Evolutionary conservation across 1,140 invertebrate species (phyloP), one percentile per base, ranked within the genome.

Genomic region (Frieseomelitta varia): DNA sequence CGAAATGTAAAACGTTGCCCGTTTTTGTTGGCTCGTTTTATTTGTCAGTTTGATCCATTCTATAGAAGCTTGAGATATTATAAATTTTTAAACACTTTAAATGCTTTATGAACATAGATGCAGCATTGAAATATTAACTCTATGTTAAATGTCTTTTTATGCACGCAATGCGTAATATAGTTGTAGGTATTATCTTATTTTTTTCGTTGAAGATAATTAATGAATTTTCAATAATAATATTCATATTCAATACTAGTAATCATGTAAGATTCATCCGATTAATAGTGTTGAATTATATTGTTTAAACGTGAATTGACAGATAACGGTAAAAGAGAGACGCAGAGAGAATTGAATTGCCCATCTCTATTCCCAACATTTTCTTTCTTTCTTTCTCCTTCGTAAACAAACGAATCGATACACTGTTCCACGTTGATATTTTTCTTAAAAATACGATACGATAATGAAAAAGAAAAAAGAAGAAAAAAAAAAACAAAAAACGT

Each of bases 401-500:
- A 65, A 87, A 55, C 71, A 63, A 85, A 85, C 56, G 69, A 73
- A 80, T 84, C 63, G 86, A 86, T 76, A 87, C 78, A 87, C 67
- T 87, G 89, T 92, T 91, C 86, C 87, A 90, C 80, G 91, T 92
- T 92, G 79, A 92, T 92, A 89, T 89, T 91, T 92, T 90, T 92
- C 90, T 91, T 92, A 90, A 91, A 79, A 39, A 39, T 39, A 53
- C 80, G 67, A 90, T 67, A 88, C 72, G 78, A 78, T 61, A 79
- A 79, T 24, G 19, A 55, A 34, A 75, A 8, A 72, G 2, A 30
- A 55, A 47, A 39, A 75, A 74, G 1, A 39, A 58, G n/a, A 30
- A 61, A 63, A 63, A 61, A 51, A 75, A 76, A 4, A 51, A 63
- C 47, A 63, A 65, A 65, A 68, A 80, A 69, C 71, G 73, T 90